These are phyloP conservation scores for Eueremaeus valkanovi DNA, from an alignment of 2,888 invertebrate species.

Conservation along the genomic window DNA sequence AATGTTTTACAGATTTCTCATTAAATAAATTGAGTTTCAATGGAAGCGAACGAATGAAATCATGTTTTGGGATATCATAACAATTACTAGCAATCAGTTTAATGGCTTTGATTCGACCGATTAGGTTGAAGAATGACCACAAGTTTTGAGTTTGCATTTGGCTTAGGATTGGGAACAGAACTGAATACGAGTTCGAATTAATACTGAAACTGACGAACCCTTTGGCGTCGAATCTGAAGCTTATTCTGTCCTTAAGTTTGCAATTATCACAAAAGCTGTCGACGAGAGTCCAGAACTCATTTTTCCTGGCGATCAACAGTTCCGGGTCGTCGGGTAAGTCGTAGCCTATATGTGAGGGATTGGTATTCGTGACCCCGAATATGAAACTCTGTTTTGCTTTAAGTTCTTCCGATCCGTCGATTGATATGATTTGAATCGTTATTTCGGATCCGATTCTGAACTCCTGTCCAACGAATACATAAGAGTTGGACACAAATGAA, in stretches of 20 bases:
- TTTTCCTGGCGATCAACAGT: neutral
- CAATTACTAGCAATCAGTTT: neutral
- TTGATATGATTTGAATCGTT: neutral
- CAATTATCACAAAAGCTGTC: conserved; percentile 18
- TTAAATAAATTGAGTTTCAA: too few relatives aligned
- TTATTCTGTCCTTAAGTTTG: neutral
- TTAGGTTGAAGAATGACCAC: conserved; percentile 16
- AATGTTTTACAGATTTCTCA: neutral
- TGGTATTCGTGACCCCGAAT: neutral
- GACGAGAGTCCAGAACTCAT: conserved; percentile 5
- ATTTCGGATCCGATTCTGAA: neutral
- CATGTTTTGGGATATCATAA: too few relatives aligned
- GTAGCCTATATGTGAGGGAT: neutral
- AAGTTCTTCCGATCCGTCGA: neutral
- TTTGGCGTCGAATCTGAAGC: neutral
- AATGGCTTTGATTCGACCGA: conserved; percentile 20
- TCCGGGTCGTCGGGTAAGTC: conserved; percentile 5
- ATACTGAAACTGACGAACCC: neutral
- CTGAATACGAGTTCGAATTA: neutral
- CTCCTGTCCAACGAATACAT: conserved; percentile 10
- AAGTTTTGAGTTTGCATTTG: neutral
- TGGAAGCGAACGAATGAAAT: too few relatives aligned
- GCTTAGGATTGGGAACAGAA: neutral
- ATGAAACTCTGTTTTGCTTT: neutral
- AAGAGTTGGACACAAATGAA: neutral